Conservation (phyloP, 2,888 invertebrate species). For the Tipula helvola region DNA sequence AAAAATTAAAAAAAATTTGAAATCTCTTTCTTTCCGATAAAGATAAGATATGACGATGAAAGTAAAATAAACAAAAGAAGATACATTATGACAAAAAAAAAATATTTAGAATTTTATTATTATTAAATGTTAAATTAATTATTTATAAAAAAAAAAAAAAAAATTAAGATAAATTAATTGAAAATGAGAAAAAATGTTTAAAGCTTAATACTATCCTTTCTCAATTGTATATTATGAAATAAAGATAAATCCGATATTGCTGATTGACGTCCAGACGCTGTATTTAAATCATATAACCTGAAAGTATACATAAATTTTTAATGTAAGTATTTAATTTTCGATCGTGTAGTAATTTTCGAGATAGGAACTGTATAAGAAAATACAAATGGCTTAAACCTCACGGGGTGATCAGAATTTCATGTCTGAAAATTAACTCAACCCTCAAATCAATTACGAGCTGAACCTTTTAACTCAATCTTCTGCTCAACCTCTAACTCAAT, state of each 20-base stretch:
- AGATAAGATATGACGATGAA: neutral
- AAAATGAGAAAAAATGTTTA: slow-evolving; percentile 18
- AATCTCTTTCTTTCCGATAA: neutral
- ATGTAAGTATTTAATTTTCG: neutral
- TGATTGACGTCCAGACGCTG: slow-evolving; percentile 62
- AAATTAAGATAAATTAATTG: slow-evolving; percentile 9
- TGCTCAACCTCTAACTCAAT: no score
- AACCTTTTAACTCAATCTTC: no score
- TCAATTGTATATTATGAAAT: slow-evolving; percentile 63
- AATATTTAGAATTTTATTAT: neutral
- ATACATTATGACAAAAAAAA: neutral
- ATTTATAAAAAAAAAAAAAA: neutral
- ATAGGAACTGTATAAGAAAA: no score
- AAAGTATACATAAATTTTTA: slow-evolving; percentile 17
- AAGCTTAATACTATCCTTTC: slow-evolving; percentile 29
- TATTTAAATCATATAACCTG: slow-evolving; percentile 58
- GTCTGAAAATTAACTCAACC: no score
- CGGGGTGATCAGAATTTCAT: no score
- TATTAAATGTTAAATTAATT: slow-evolving; percentile 6
- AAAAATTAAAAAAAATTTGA: neutral
- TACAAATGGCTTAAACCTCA: no score
- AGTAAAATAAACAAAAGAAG: neutral
- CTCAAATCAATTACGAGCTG: no score
- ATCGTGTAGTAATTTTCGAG: no score
- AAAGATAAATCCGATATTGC: slow-evolving; percentile 81